Evolutionary conservation across 2,797 vertebrate genomes (phyloP).

Genomic region (Fringilla coelebs): DNA sequence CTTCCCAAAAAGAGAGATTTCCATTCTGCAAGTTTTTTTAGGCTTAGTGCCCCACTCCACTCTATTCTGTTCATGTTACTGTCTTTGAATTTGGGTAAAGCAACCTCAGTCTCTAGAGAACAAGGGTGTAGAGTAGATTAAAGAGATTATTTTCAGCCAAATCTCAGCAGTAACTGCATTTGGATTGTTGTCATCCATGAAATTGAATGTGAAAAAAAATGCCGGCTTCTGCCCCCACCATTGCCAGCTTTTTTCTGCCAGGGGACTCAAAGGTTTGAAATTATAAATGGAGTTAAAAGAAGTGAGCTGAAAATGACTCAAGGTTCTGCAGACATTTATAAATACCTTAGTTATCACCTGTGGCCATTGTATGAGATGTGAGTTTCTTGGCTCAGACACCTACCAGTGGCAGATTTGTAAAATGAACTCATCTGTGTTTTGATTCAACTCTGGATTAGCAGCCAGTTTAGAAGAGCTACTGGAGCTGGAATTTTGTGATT

Average conservation of each 20-base stretch:
- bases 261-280: neutral
- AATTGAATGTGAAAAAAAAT: neutral
- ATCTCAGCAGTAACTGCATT: neutral
- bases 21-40: neutral
- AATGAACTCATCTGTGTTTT: neutral
- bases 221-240: neutral
- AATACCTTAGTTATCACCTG: neutral
- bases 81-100: neutral
- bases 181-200: neutral
- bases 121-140: fast-evolving
- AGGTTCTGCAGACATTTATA: neutral
- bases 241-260: neutral
- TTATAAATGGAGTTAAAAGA: neutral
- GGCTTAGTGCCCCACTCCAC: fast-evolving
- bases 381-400: neutral
- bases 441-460: neutral
- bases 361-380: neutral
- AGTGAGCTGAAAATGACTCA: neutral
- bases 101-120: neutral
- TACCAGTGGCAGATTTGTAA: neutral
- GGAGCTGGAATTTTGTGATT: neutral
- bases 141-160: neutral
- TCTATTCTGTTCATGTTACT: neutral
- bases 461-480: neutral
- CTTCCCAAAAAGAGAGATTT: neutral